phyloP scores from a whole-genome alignment of 35 echinoderm and acorn worm genomes.

The Ophioderma brevispina region DNA sequence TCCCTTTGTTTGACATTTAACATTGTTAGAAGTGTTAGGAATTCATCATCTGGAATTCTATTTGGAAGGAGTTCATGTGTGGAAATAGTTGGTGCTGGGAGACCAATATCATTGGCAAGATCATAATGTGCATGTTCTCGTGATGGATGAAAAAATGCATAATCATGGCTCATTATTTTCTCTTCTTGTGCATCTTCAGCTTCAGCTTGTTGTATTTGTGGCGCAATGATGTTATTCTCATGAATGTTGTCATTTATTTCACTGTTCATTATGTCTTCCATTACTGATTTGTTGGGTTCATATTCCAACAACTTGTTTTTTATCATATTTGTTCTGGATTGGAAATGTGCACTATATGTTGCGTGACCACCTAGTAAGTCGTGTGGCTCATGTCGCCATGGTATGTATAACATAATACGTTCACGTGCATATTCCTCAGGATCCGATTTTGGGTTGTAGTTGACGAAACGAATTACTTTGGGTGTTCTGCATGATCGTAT shows the following conservation, averaged over 20 bases:
- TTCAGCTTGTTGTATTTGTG: not conserved
- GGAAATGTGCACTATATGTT: not conserved
- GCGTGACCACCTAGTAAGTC: not conserved
- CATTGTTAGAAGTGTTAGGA: not conserved
- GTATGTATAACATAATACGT: not conserved
- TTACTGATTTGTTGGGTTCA: not conserved
- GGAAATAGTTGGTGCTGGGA: not conserved
- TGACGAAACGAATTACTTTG: not conserved
- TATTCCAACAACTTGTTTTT: not conserved
- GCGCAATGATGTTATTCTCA: not conserved
- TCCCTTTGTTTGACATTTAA: slow-evolving; percentile 28
- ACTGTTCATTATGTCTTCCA: not conserved
- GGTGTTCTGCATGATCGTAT: not conserved
- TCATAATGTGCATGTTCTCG: not conserved
- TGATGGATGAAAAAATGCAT: not conserved
- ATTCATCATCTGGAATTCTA: not conserved
- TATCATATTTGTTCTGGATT: not conserved
- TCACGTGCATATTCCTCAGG: not conserved
- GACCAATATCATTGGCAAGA: not conserved
- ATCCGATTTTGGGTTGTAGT: not conserved
- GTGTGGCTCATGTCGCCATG: not conserved
- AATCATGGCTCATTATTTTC: not conserved
- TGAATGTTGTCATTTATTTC: not conserved
- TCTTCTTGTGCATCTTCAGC: not conserved
- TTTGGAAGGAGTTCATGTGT: not conserved